Percentiles rank a stretch among this genome's conserved stretches.
Evolutionary conservation across 1,140 invertebrate genomes (phyloP).

Genomic region (Pteromalus puparum): DNA sequence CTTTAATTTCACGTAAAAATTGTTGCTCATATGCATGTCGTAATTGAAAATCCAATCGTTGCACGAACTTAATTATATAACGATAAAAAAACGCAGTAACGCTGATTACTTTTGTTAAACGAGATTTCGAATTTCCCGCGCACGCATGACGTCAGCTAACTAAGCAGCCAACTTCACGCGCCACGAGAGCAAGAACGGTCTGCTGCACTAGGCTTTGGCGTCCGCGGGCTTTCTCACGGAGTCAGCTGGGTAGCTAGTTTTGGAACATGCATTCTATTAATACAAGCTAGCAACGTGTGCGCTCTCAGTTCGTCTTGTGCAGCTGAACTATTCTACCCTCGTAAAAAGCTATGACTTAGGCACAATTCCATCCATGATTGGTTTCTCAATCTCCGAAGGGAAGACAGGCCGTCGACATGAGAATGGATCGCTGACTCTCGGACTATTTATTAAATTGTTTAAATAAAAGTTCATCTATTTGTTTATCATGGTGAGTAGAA

Average conservation of each 20-base stretch:
- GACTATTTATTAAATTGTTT: conserved; percentile 17
- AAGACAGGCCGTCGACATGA: conserved; percentile 2
- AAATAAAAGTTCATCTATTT: conserved; percentile 7
- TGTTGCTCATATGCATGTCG: too few relatives aligned
- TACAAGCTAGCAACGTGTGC: conserved; percentile 56
- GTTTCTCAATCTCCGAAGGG: not conserved
- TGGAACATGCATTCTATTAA: conserved; percentile 62
- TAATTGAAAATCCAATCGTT: too few relatives aligned
- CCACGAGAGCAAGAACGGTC: not conserved
- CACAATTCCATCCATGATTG: not conserved
- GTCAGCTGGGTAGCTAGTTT: conserved; percentile 56
- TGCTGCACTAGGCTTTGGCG: not conserved
- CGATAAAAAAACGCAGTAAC: too few relatives aligned
- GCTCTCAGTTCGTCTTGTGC: conserved; percentile 11
- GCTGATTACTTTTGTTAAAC: too few relatives aligned
- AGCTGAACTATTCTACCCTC: not conserved
- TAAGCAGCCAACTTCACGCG: not conserved
- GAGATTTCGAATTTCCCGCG: not conserved
- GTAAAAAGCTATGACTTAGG: conserved; percentile 44
- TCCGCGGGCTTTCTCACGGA: not conserved
- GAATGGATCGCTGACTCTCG: not conserved
- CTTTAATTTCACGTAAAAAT: too few relatives aligned
- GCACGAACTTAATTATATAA: too few relatives aligned
- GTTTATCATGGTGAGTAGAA: conserved; percentile 48
- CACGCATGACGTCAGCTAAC: not conserved